Evolutionary conservation across 2,113 vertebrate species (phyloP).

Genomic region (Leptosomus discolor): DNA sequence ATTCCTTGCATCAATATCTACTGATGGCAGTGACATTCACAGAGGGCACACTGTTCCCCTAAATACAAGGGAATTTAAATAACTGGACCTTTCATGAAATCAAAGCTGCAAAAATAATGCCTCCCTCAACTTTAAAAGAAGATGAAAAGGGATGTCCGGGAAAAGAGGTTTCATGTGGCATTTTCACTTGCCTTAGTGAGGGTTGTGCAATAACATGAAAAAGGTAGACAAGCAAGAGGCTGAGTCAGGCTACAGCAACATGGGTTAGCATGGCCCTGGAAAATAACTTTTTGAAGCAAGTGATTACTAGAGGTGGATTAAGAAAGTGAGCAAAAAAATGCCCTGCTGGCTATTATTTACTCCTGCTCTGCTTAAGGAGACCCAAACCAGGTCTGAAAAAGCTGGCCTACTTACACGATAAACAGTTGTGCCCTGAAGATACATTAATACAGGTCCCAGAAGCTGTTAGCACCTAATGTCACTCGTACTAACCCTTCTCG

Average conservation of each 20-base stretch:
- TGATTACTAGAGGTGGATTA: neutral
- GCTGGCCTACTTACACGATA: neutral
- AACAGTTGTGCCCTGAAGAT: neutral
- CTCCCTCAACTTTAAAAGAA: neutral
- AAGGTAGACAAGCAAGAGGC: neutral
- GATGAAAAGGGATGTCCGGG: neutral
- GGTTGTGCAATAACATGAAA: neutral
- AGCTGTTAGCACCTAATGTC: neutral
- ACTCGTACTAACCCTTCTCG: neutral
- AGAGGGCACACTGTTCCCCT: neutral
- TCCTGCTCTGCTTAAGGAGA: neutral
- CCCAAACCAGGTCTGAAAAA: neutral
- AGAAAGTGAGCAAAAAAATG: neutral
- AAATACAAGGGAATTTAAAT: neutral
- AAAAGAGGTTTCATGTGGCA: neutral
- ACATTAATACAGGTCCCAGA: neutral
- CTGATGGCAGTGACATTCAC: neutral
- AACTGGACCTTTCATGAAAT: neutral
- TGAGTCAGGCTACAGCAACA: neutral
- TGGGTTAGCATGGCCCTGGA: neutral
- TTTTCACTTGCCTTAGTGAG: neutral
- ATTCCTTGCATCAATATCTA: neutral
- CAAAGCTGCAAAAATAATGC: neutral
- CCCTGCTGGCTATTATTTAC: neutral
- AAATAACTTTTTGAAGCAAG: neutral